A percentile compares a stretch with the other conserved stretches of the same genome.
These are phyloP conservation scores for Polietes domitor DNA, from an alignment of 2,888 invertebrate species.

Conservation along the genomic window DNA sequence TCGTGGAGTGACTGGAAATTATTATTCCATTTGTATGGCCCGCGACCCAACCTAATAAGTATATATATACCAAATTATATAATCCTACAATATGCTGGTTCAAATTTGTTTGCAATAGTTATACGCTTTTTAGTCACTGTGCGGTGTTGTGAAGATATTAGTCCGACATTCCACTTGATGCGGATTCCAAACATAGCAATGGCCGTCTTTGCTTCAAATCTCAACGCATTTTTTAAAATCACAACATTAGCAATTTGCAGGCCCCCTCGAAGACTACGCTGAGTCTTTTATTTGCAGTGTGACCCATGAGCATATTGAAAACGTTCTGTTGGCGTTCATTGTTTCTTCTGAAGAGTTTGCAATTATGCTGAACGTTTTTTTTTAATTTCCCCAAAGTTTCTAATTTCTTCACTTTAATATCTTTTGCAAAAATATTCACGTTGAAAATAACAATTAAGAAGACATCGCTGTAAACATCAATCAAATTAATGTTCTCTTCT, in stretches of 20 bases:
- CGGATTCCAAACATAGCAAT: too few relatives aligned
- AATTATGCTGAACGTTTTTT: neutral
- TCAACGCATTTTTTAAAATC: too few relatives aligned
- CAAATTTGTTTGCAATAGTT: too few relatives aligned
- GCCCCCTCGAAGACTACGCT: neutral
- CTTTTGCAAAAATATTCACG: constrained; percentile 11
- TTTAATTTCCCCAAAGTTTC: neutral
- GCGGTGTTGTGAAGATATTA: too few relatives aligned
- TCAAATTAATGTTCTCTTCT: constrained; percentile 17
- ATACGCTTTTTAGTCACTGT: too few relatives aligned
- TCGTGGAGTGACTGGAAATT: too few relatives aligned
- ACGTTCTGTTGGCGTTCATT: neutral
- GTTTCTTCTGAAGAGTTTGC: neutral
- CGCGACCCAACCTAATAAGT: too few relatives aligned
- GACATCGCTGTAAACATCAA: constrained; percentile 15
- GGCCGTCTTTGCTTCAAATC: too few relatives aligned
- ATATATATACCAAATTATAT: too few relatives aligned
- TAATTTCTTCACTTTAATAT: neutral
- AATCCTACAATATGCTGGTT: too few relatives aligned
- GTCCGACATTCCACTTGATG: too few relatives aligned
- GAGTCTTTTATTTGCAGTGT: neutral
- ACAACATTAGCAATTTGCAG: neutral
- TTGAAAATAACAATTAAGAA: constrained; percentile 31
- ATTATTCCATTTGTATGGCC: too few relatives aligned
- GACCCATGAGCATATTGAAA: neutral